A percentile compares a stretch with the other conserved stretches of the same genome.
Evolutionary conservation across 1,140 invertebrate species (phyloP).

Genomic region (Vanessa atalanta): DNA sequence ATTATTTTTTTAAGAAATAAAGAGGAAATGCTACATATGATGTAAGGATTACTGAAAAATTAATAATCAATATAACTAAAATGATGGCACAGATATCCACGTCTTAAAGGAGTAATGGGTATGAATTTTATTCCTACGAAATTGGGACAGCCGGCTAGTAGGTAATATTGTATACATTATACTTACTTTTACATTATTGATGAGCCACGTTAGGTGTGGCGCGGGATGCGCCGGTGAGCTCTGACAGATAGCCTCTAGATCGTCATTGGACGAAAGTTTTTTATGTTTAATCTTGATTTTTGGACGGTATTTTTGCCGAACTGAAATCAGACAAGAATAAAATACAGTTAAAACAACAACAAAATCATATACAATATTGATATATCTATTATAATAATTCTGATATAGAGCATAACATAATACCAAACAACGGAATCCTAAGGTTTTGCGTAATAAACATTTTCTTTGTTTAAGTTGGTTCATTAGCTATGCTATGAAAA

Average conservation of each 20-base stretch:
- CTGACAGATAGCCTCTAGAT: conserved; percentile 88
- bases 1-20: too few species aligned
- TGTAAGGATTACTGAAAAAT: too few species aligned
- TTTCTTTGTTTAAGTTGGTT: not conserved
- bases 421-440: not conserved
- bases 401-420: not conserved
- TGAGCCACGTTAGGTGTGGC: conserved; percentile 90
- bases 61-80: too few species aligned
- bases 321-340: conserved; percentile 78
- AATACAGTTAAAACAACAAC: not conserved
- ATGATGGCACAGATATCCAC: too few species aligned
- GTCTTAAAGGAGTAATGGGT: too few species aligned
- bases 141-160: not conserved
- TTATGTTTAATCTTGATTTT: conserved; percentile 87
- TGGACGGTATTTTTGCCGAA: conserved; percentile 86
- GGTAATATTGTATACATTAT: conserved; percentile 2
- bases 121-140: too few species aligned
- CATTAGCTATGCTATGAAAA: conserved; percentile 2
- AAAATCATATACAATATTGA: not conserved
- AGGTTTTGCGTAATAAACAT: not conserved
- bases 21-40: too few species aligned
- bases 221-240: conserved; percentile 87
- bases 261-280: conserved; percentile 85
- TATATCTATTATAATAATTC: not conserved
- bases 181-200: conserved; percentile 90